Conservation (phyloP, 2,888 invertebrate genomes). For the Melolontha melolontha region DNA sequence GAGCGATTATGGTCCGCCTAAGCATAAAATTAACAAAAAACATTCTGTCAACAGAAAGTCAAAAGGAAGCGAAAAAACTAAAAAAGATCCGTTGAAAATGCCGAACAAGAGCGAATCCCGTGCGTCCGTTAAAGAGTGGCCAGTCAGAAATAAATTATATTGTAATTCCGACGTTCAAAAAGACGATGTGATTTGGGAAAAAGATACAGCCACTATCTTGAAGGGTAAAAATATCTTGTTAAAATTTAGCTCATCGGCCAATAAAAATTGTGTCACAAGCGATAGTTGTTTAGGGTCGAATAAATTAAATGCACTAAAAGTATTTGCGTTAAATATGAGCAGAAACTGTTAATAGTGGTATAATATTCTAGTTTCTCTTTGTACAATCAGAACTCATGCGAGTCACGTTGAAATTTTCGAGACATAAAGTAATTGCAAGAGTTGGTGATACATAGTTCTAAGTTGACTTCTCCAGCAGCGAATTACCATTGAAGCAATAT, state of each 20-base stretch:
- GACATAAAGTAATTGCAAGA: too few species aligned
- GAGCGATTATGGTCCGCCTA: slow-evolving; percentile 47
- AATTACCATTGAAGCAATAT: too few species aligned
- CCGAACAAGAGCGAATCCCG: neutral
- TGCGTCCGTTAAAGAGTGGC: slow-evolving; percentile 42
- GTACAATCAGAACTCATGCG: too few species aligned
- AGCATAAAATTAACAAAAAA: slow-evolving; percentile 54
- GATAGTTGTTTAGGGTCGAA: slow-evolving; percentile 10
- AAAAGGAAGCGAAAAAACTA: slow-evolving; percentile 45
- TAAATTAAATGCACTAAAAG: slow-evolving; percentile 1
- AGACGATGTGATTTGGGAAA: slow-evolving; percentile 65
- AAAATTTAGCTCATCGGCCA: slow-evolving; percentile 37
- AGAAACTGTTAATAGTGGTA: neutral
- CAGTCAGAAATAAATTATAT: slow-evolving; percentile 49
- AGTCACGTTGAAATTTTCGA: too few species aligned
- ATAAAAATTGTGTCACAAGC: slow-evolving; percentile 40
- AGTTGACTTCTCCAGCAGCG: too few species aligned
- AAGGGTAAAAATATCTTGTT: slow-evolving; percentile 54
- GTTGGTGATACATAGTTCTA: too few species aligned
- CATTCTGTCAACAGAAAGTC: slow-evolving; percentile 58
- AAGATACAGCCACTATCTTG: slow-evolving; percentile 70
- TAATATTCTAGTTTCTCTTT: neutral
- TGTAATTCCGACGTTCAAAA: slow-evolving; percentile 38
- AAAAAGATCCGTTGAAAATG: slow-evolving; percentile 19
- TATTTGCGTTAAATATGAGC: slow-evolving; percentile 7